These are phyloP conservation scores for Hecatera dysodea DNA, from an alignment of 2,888 invertebrate genomes.

Conservation along the genomic window DNA sequence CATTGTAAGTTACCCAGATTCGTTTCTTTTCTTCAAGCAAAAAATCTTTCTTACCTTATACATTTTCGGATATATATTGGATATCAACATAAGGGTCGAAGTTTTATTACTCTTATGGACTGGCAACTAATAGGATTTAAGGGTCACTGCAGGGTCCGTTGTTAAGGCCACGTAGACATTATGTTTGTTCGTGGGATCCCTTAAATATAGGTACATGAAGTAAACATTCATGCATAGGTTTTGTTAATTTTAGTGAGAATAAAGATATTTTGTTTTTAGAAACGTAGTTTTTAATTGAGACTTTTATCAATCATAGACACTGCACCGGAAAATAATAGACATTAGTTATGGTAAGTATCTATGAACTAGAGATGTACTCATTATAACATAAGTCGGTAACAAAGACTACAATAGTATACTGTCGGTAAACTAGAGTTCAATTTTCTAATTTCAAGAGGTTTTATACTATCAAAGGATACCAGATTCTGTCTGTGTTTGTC, in stretches of 20 bases:
- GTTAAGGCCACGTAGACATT: not conserved
- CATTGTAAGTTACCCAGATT: too few relatives aligned
- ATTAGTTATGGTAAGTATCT: too few relatives aligned
- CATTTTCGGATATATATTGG: conserved; percentile 16
- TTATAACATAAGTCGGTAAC: too few relatives aligned
- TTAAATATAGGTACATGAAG: not conserved
- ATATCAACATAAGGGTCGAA: conserved; percentile 1
- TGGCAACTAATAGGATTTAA: conserved; percentile 34
- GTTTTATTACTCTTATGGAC: conserved; percentile 6
- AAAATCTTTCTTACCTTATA: not conserved
- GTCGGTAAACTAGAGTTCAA: too few relatives aligned
- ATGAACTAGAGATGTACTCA: too few relatives aligned
- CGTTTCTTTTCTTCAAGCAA: not conserved
- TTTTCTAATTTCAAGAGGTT: too few relatives aligned
- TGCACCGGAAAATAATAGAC: too few relatives aligned
- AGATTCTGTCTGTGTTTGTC: not conserved
- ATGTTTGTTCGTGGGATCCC: not conserved
- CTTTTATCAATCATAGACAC: too few relatives aligned
- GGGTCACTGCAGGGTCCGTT: conserved; percentile 1
- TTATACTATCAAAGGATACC: not conserved
- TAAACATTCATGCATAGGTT: not conserved
- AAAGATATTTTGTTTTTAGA: too few relatives aligned
- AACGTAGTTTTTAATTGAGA: too few relatives aligned
- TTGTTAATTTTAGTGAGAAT: too few relatives aligned
- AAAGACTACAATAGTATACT: too few relatives aligned